phyloP scores from a whole-genome alignment of 2,797 vertebrate genomes.

The Lophius americanus region DNA sequence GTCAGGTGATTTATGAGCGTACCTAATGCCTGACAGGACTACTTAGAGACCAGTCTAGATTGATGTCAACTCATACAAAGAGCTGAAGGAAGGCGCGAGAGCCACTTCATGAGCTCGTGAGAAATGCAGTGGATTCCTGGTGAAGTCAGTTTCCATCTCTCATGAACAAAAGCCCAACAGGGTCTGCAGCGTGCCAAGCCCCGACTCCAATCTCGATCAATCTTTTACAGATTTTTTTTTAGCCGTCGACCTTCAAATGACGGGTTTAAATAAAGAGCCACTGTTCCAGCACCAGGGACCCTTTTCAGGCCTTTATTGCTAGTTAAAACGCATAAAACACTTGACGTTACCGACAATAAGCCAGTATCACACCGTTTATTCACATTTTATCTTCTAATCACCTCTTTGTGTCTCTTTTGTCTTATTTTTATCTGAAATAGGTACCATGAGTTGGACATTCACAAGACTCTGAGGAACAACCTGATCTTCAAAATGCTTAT shows the following conservation, averaged over 20 bases:
- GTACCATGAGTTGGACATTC: constrained; percentile 87
- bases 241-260: constrained; percentile 16
- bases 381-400: constrained; percentile 15
- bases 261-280: constrained; percentile 24
- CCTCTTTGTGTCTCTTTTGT: constrained; percentile 13
- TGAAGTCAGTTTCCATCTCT: constrained; percentile 55
- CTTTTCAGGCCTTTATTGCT: neutral
- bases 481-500: constrained; percentile 90
- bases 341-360: neutral
- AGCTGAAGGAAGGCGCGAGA: constrained; percentile 19
- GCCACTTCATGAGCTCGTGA: constrained; percentile 15
- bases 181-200: constrained; percentile 37
- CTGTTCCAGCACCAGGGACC: neutral
- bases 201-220: constrained; percentile 54
- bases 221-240: constrained; percentile 25
- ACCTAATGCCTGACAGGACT: constrained; percentile 60
- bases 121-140: constrained; percentile 46
- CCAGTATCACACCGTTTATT: neutral
- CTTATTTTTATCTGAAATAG: constrained; percentile 67
- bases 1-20: constrained; percentile 64
- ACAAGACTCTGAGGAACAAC: constrained; percentile 88
- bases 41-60: constrained; percentile 51
- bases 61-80: constrained; percentile 63
- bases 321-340: neutral
- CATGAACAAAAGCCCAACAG: constrained; percentile 31